Base-by-base conservation (phyloP, 2,113 vertebrate genomes). In the Synchiropus splendidus region DNA sequence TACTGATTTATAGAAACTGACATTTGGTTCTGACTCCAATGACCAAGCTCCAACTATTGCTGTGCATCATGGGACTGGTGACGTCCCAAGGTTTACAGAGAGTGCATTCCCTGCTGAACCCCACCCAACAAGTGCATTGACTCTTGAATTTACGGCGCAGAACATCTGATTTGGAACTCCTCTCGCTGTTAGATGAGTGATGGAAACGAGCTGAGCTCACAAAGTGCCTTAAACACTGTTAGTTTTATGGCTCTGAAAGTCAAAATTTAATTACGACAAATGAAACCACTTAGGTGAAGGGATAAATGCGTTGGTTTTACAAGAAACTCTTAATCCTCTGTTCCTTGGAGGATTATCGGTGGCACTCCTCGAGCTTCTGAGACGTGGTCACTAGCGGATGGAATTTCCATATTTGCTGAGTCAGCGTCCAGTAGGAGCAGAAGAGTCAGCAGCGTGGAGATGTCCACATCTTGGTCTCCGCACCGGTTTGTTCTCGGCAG, bases 401-500 rank as follows among this genome's bases (percentile, higher is more conserved):
- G 15, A 46, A 57, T 64, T 31, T 43, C 12, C 49, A 57, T 47
- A 41, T 50, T 4, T 35, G 39, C 45, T 11, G 18, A 12, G 39
- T 64, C 53, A 51, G 57, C 67, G 34, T 50, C 16, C 32, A 8
- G 15, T 14, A 41, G n/a, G 40, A 33, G 39, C 45, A 51, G 43
- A 53, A 57, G 38, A 47, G 42, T 48, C 34, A 30, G 40, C 38
- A 41, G 12, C 35, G 11, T 36, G 12, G 1, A 6, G 31, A 6
- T 10, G 10, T 14, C 16, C 40, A 9, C 42, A n/a, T n/a, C 45
- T 5, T 32, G 33, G 44, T 43, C 31, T 6, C 39, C 10, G 1
- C 13, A 18, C n/a, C n/a, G n/a, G n/a, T n/a, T n/a, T n/a, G n/a
- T n/a, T 30, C 35, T 43, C 15, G 36, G 1, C 12, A 32, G 33